Conservation (phyloP, 64 coral and sea anemone species). For the Orbicella faveolata region DNA sequence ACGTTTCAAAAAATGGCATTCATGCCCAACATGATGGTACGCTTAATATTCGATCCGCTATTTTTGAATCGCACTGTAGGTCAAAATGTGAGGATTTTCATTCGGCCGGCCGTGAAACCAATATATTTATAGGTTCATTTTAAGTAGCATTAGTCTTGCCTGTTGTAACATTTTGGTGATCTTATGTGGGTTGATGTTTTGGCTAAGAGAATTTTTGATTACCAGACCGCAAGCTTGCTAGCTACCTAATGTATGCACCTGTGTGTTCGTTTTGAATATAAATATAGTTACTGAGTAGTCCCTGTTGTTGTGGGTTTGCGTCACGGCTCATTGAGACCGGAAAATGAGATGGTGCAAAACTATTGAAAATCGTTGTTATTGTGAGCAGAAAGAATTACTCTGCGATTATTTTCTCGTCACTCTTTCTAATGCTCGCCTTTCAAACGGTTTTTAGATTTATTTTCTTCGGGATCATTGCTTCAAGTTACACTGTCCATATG, state of each 20-base stretch:
- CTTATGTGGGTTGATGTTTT: not conserved
- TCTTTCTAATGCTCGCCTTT: not conserved
- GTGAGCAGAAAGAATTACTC: not conserved
- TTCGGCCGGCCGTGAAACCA: not conserved
- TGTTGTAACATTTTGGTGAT: not conserved
- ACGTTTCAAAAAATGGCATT: not conserved
- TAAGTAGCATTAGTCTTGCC: not conserved
- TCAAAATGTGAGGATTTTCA: not conserved
- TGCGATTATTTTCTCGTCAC: not conserved
- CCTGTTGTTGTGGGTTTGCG: not conserved
- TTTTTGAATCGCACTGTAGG: not conserved
- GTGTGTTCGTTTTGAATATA: not conserved
- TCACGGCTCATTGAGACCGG: not conserved
- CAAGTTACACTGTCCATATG: not conserved
- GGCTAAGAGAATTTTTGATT: conserved; percentile 4
- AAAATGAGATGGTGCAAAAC: not conserved
- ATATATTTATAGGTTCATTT: not conserved
- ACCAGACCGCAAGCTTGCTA: not conserved
- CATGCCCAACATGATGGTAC: not conserved
- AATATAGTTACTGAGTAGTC: not conserved
- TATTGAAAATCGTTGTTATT: not conserved
- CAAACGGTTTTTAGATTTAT: conserved; percentile 28
- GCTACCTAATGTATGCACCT: conserved; percentile 4
- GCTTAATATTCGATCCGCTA: not conserved
- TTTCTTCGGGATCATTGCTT: not conserved